Evolutionary conservation across 2,888 invertebrate species (phyloP), one percentile per base, ranked within the genome.

Genomic region (Hetaerina titia): DNA sequence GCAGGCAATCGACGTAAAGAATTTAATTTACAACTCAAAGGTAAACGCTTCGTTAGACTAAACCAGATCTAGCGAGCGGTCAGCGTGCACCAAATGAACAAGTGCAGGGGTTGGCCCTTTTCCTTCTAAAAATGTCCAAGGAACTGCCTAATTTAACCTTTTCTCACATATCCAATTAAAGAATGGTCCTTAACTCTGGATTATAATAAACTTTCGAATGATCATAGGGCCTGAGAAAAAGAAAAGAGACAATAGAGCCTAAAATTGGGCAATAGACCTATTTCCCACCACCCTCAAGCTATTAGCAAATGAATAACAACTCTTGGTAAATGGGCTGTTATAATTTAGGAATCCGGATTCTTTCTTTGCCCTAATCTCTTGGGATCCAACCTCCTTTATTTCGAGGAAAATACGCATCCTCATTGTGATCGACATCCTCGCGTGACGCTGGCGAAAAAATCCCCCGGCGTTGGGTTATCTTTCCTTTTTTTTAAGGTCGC

Each of bases 401-500:
- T 31, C 81, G n/a, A 81, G 22, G 69, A 31, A 81, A 81, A 25
- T 31, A 81, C 11, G 31, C 25, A 9, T 31, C 81, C 15, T n/a
- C n/a, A 17, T n/a, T 25, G n/a, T 31, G 81, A 25, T 31, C 81
- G 11, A 11, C 4, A 4, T 31, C 31, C 81, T 81, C 81, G 81
- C 81, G 81, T 81, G 81, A 81, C 31, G 31, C 81, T 31, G 25
- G 31, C 81, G 13, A 69, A 81, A 25, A 31, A 81, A 81, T 11
- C 13, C 11, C 15, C 31, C 1, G 25, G 31, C 69, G 69, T 11
- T 11, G 31, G 31, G 4, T 13, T n/a, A 4, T 31, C 57, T 22
- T 11, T 56, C 11, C 0, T 89, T 22, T n/a, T 89, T 89, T 81
- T 89, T 89, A 58, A 89, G 89, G 89, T 89, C 89, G 57, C 58